Evolutionary conservation across 2,888 invertebrate species (phyloP).

Genomic region (Campopleginae sp.): DNA sequence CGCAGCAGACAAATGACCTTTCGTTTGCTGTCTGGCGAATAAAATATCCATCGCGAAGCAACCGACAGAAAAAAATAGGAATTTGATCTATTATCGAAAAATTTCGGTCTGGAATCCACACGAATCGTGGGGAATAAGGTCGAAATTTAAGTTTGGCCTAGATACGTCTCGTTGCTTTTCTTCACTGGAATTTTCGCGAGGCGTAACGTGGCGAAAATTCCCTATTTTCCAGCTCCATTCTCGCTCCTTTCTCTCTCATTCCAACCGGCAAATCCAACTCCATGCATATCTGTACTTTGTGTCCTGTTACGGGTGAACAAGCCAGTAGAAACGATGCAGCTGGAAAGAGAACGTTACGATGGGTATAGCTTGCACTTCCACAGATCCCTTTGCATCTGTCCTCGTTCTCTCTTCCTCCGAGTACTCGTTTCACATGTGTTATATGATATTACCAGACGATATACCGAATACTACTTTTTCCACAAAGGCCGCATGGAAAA

Average conservation of each 20-base stretch:
- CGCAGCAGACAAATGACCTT: neutral
- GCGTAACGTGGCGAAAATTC: slow-evolving; percentile 60
- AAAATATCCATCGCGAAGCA: neutral
- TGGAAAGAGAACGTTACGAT: slow-evolving; percentile 55
- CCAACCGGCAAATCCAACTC: neutral
- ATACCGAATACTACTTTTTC: slow-evolving; percentile 39
- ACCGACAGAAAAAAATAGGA: neutral
- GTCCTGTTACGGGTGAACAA: slow-evolving; percentile 50
- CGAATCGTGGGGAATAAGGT: slow-evolving; percentile 13
- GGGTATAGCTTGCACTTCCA: slow-evolving; percentile 53
- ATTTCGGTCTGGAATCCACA: neutral
- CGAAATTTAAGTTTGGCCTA: slow-evolving; percentile 68
- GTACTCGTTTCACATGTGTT: slow-evolving; percentile 34
- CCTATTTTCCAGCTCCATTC: slow-evolving; percentile 52
- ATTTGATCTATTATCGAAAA: neutral
- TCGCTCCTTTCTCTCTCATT: slow-evolving; percentile 16
- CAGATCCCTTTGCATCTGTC: slow-evolving; percentile 38
- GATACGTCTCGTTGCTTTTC: slow-evolving; percentile 70
- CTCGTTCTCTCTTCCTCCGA: neutral
- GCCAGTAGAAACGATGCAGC: slow-evolving; percentile 55
- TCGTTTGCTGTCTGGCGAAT: neutral
- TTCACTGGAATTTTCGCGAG: slow-evolving; percentile 48
- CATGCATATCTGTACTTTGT: slow-evolving; percentile 23
- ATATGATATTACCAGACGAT: slow-evolving; percentile 37
- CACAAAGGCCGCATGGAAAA: slow-evolving; percentile 12